Evolutionary conservation across 2,797 vertebrate genomes (phyloP).

Genomic region (Bradypus variegatus): DNA sequence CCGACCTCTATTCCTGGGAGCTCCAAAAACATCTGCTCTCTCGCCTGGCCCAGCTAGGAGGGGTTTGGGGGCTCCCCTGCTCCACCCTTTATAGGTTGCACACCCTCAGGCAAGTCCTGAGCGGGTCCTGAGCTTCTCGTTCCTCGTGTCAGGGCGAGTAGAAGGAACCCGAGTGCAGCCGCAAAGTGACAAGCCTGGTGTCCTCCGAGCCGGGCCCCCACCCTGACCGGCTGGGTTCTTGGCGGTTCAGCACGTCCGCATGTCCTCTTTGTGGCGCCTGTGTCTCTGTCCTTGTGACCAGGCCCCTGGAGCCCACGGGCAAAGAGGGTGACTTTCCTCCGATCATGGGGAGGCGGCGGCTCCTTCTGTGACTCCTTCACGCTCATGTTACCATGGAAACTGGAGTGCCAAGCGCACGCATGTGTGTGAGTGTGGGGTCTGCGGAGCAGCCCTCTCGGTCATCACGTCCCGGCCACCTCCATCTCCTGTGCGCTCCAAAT

Average conservation of each 20-base stretch:
- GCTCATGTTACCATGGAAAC: constrained; percentile 51
- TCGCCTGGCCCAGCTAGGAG: background rate
- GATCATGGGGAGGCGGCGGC: background rate
- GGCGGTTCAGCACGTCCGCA: background rate
- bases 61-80: too few species aligned
- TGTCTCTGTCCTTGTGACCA: constrained; percentile 27
- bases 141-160: accelerated
- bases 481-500: background rate
- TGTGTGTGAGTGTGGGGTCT: background rate
- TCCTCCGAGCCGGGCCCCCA: background rate
- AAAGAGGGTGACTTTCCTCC: constrained; percentile 29
- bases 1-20: background rate
- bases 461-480: background rate
- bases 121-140: background rate
- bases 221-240: background rate
- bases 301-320: background rate
- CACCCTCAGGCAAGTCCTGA: background rate
- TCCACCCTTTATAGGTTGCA: background rate
- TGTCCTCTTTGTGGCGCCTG: background rate
- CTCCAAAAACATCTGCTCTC: background rate
- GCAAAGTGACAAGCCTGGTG: background rate
- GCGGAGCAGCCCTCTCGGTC: background rate
- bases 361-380: constrained; percentile 22
- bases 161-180: background rate
- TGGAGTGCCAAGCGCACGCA: background rate